Percentiles rank a stretch among this genome's conserved stretches.
These are phyloP conservation scores for Calosoma granatense DNA, from an alignment of 1,140 invertebrate genomes.

Conservation along the genomic window DNA sequence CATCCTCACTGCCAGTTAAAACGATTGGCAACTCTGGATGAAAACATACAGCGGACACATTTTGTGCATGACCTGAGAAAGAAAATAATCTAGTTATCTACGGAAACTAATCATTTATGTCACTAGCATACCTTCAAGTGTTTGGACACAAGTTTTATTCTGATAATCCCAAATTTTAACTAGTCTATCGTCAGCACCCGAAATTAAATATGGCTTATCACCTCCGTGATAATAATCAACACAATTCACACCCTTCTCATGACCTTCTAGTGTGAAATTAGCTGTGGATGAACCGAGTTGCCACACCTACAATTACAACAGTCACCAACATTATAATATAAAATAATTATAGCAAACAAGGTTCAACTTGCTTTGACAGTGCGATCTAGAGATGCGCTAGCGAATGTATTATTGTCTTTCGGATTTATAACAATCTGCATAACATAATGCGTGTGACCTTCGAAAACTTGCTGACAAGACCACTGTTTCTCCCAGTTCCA, in stretches of 20 bases:
- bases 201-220: constrained; percentile 99
- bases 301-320: constrained; percentile 60
- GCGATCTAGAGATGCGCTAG: constrained; percentile 93
- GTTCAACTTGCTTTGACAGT: constrained; percentile 73
- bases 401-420: constrained; percentile 99
- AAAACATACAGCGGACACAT: constrained; percentile 87
- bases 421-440: constrained; percentile 99
- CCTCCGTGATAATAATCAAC: constrained; percentile 99
- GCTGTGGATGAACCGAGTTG: constrained; percentile 92
- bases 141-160: constrained; percentile 99
- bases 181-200: constrained; percentile 92
- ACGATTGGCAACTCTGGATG: constrained; percentile 97
- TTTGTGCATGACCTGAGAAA: constrained; percentile 70
- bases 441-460: constrained; percentile 98
- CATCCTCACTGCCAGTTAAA: constrained; percentile 95
- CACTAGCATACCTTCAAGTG: constrained; percentile 93
- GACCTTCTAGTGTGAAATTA: constrained; percentile 97
- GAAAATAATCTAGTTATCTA: background rate
- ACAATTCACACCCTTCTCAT: constrained; percentile 98
- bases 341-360: background rate
- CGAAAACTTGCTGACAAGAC: constrained; percentile 94
- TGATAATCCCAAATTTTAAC: constrained; percentile 99
- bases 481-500: constrained; percentile 99
- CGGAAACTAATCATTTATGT: constrained; percentile 51
- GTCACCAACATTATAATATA: background rate